Base-by-base conservation (phyloP, 2,113 vertebrate species). In the Parotia lawesii region DNA sequence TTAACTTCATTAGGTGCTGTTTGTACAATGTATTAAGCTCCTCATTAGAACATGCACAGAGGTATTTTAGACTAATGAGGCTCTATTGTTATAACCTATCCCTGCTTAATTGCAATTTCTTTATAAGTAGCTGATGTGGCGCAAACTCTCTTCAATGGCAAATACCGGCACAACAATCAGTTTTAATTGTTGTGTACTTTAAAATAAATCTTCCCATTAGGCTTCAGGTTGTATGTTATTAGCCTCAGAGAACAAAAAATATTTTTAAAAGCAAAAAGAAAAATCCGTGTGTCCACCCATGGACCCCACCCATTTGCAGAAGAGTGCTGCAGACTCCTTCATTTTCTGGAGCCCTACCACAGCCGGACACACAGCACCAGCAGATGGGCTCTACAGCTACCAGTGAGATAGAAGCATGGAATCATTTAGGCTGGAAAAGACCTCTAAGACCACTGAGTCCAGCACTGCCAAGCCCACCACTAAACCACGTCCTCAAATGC, bases 1-100 rank as follows among this genome's bases (percentile, higher is more conserved):
- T 92, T 89, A 92, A 75, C 73, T 87, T 94, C 94, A 87, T 91
- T 73, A 92, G 66, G 42, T 91, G 58, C 35, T 94, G 85, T 89
- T 97, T 85, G 67, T 90, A 91, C 89, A 85, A 25, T 62, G 72
- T 66, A 93, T 91, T 83, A 96, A 87, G 51, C 31, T 94, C 62
- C 74, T 95, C 82, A 90, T 91, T 85, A 91, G 71, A 90, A 83
- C 64, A 17, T 6, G 20, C 78, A 79, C 62, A 58, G 44, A 58
- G 84, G 54, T 80, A 82, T 93, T 92, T 91, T 77, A 85, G 54
- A 86, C 42, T 93, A 94, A 93, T 85, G 67, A 87, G 74, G 54
- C 45, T 50, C 62, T 82, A 72, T 73, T 85, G 56, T 82, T 87
- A 92, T 82, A 93, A 89, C 45, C 33, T 61, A 65, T 33, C n/a